Percentiles rank a stretch among this genome's conserved stretches.
Conservation (phyloP, 1,140 invertebrate species). For the Nephila pilipes region DNA sequence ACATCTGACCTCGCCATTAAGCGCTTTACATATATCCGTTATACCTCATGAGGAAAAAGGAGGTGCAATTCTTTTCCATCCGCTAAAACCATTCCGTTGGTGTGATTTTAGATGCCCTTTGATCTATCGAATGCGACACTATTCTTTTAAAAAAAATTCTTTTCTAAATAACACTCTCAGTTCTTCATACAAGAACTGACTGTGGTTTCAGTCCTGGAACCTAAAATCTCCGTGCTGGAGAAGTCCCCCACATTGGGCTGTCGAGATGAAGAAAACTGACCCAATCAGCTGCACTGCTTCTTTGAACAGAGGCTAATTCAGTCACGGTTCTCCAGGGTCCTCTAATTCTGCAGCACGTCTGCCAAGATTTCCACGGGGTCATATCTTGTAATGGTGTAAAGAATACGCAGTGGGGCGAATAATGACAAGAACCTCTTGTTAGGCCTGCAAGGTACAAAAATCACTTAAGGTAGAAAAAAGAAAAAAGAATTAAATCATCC, state of each 20-base stretch:
- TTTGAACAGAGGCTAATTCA: background rate
- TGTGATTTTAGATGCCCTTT: background rate
- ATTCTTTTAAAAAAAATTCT: no score
- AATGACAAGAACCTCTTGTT: constrained; percentile 14
- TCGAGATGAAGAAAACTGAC: background rate
- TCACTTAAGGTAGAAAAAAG: no score
- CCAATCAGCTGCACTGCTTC: background rate
- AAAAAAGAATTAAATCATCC: no score
- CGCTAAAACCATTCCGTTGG: no score
- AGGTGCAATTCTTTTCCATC: background rate
- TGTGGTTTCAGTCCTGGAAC: no score
- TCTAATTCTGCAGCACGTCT: background rate
- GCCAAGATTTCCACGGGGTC: constrained; percentile 21
- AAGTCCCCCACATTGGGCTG: background rate
- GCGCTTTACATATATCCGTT: background rate
- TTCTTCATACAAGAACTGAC: no score
- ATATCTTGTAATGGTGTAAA: background rate
- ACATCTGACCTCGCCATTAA: background rate
- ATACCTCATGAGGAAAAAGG: background rate
- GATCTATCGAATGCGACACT: background rate
- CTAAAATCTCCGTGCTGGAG: background rate
- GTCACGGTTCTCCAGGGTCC: background rate
- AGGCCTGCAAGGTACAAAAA: no score
- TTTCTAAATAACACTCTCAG: no score
- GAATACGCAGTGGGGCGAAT: background rate